These are phyloP conservation scores for Conops quadrifasciatus DNA, from an alignment of 2,888 invertebrate species.

Conservation along the genomic window DNA sequence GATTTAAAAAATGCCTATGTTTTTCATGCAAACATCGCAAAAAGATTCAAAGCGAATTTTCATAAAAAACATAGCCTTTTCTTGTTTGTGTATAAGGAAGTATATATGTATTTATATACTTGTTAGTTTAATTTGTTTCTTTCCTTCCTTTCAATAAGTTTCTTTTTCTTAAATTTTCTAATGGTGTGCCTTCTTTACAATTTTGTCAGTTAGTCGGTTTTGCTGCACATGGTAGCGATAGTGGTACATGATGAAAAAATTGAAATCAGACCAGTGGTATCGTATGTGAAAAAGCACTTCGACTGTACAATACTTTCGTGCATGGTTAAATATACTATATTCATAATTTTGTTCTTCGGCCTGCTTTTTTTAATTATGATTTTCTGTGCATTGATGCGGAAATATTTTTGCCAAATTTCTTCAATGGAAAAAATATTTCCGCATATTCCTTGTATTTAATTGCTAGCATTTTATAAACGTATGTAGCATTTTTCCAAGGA, in stretches of 20 bases:
- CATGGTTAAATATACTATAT: conserved; percentile 38
- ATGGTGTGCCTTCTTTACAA: conserved; percentile 10
- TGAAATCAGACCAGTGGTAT: conserved; percentile 66
- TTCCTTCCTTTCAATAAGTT: conserved; percentile 12
- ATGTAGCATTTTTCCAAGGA: neutral
- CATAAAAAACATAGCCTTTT: conserved; percentile 44
- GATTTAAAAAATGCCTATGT: conserved; percentile 45
- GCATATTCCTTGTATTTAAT: conserved; percentile 2
- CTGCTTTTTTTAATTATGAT: no score
- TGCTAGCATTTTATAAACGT: no score
- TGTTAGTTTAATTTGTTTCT: conserved; percentile 25
- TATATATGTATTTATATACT: no score
- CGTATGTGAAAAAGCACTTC: conserved; percentile 67
- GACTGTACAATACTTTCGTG: conserved; percentile 31
- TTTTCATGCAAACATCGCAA: conserved; percentile 48
- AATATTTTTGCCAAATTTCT: conserved; percentile 22
- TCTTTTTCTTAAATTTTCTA: conserved; percentile 3
- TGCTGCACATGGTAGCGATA: conserved; percentile 61
- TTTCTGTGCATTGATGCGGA: conserved; percentile 28
- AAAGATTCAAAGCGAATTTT: conserved; percentile 39
- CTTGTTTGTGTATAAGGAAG: neutral
- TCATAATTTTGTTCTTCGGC: conserved; percentile 45
- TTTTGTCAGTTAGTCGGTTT: conserved; percentile 38
- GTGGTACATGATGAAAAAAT: conserved; percentile 67
- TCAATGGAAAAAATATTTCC: conserved; percentile 14